A percentile compares a stretch with the other conserved stretches of the same genome.
These are phyloP conservation scores for Thamnophis elegans DNA, from an alignment of 2,797 vertebrate species.

Conservation along the genomic window DNA sequence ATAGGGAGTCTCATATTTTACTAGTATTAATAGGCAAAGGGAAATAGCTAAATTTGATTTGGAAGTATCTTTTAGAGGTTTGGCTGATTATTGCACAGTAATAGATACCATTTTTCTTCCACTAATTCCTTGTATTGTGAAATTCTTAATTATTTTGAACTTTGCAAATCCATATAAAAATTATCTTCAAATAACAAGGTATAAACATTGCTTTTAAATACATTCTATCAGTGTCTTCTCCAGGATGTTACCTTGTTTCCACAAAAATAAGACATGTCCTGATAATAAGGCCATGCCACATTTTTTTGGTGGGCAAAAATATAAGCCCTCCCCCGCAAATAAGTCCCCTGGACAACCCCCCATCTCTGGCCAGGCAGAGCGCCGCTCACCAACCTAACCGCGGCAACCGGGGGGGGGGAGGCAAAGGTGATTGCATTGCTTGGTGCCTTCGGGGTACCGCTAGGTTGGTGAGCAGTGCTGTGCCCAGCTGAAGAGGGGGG, in stretches of 20 bases:
- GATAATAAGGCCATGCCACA: too few species aligned
- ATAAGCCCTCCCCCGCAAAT: too few species aligned
- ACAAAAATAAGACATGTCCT: too few species aligned
- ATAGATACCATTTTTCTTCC: background rate
- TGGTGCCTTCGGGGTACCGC: too few species aligned
- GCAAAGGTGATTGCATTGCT: too few species aligned
- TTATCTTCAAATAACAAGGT: background rate
- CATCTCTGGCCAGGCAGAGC: too few species aligned
- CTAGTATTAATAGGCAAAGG: background rate
- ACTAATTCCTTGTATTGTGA: background rate
- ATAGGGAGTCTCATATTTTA: background rate
- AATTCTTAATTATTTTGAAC: background rate
- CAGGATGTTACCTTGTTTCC: background rate
- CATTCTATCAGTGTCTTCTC: background rate
- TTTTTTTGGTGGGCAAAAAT: too few species aligned
- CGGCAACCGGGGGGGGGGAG: too few species aligned
- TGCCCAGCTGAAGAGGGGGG: too few species aligned
- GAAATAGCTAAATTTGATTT: background rate
- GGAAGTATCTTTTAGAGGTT: background rate
- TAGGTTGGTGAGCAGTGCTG: too few species aligned
- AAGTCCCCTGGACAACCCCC: too few species aligned
- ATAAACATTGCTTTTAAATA: background rate
- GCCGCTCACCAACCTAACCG: too few species aligned
- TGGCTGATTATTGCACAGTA: slow-evolving; percentile 17
- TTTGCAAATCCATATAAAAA: background rate